Evolutionary conservation across 2,797 vertebrate genomes (phyloP), one percentile per base, ranked within the genome.

Genomic region (Oreonectes daqikongensis): DNA sequence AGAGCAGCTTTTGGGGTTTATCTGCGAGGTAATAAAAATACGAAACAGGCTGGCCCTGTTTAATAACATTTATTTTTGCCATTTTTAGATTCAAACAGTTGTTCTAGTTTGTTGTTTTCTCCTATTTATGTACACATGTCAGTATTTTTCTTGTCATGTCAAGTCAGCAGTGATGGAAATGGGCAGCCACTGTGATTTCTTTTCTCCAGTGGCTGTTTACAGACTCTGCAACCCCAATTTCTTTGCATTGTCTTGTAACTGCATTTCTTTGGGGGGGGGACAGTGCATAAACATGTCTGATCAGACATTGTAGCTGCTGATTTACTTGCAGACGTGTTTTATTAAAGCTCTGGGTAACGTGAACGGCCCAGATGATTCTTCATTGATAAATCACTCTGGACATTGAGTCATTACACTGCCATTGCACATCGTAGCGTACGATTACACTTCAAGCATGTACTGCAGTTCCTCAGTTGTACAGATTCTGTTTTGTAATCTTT

Each of bases 1-100:
- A 30, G 35, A 73, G 85, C 79, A 87, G 84, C 84, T 84, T 70
- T 80, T 74, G 75, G 82, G 65, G 83, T 90, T 86, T 40, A 69
- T 57, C 24, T 60, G 52, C 20, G 14, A 38, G 40, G 52, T 50
- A 20, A 63, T 42, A 35, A 66, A 68, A 59, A 70, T n/a, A 17
- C 32, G 80, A 85, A 87, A 91, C 93, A 93, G 93, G 93, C 92
- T 92, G 93, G 93, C 84, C 93, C 93, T 93, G 92, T 93, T 86
- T 82, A 89, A 89, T 88, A 85, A 90, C 90, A 87, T 89, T 81
- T 89, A 90, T 92, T 90, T 91, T 90, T 92, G 44, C 84, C 88
- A 89, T 90, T 84, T 67, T 68, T 11, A 15, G 28, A 66, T 57
- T 85, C 81, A 22, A 79, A 82, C 72, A 75, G 63, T 75, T 75